A percentile compares a stretch with the other conserved stretches of the same genome.
Conservation (phyloP, 2,888 invertebrate genomes). For the Hetaerina titia region DNA sequence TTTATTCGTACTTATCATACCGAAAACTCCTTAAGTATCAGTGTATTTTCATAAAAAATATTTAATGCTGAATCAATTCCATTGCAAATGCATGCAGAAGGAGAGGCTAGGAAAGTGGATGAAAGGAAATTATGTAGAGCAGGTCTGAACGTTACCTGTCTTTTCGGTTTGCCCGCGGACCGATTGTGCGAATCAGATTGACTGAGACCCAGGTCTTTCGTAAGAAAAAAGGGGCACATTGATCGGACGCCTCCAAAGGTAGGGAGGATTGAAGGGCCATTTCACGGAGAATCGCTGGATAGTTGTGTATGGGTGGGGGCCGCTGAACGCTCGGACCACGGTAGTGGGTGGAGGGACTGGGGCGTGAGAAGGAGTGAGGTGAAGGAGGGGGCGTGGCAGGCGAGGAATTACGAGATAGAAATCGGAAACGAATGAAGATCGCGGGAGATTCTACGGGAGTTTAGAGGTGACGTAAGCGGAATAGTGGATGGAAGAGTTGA, state of each 20-base stretch:
- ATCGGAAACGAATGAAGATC: slow-evolving; percentile 63
- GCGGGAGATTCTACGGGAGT: background rate
- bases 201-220: background rate
- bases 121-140: no score
- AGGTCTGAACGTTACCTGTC: no score
- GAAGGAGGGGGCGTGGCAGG: slow-evolving; percentile 13
- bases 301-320: background rate
- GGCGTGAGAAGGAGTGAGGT: background rate
- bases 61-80: no score
- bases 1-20: no score
- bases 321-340: background rate
- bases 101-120: no score
- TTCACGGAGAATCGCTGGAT: background rate
- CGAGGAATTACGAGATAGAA: slow-evolving; percentile 55
- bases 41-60: no score
- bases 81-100: no score
- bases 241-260: background rate
- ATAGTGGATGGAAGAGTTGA: background rate
- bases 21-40: no score
- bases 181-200: background rate
- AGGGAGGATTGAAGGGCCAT: background rate
- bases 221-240: background rate
- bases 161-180: background rate
- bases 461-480: background rate
- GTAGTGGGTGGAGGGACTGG: background rate